Percentiles rank a stretch among this genome's conserved stretches.
phyloP scores from a whole-genome alignment of 2,888 invertebrate genomes.

The Coelogynopora nodosa region DNA sequence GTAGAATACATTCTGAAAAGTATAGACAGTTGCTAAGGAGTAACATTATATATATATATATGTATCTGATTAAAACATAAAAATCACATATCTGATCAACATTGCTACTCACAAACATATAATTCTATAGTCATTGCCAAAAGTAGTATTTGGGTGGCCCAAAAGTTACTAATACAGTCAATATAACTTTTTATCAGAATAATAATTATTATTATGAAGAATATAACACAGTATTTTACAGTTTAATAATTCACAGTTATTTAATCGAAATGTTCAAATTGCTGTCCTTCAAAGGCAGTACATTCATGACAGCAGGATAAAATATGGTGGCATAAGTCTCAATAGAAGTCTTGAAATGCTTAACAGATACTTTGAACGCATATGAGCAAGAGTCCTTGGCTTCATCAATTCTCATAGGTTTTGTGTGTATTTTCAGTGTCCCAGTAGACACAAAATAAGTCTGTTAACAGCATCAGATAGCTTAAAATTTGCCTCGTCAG shows the following conservation, averaged over 20 bases:
- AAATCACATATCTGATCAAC: too few species aligned
- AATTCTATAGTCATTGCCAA: too few species aligned
- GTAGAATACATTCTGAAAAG: too few species aligned
- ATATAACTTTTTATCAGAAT: too few species aligned
- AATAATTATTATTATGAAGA: too few species aligned
- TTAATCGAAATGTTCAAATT: background rate
- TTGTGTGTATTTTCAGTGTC: conserved; percentile 9
- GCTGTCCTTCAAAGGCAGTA: background rate
- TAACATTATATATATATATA: too few species aligned
- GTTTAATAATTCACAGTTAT: background rate
- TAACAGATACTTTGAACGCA: background rate
- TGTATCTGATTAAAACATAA: too few species aligned
- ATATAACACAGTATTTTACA: background rate
- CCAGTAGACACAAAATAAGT: conserved; percentile 19
- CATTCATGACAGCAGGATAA: background rate
- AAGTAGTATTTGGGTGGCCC: too few species aligned
- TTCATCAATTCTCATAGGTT: conserved; percentile 8
- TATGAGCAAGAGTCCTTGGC: conserved; percentile 1
- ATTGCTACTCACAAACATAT: too few species aligned
- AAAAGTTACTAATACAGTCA: too few species aligned
- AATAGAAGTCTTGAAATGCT: conserved; percentile 30
- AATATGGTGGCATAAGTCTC: background rate
- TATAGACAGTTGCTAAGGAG: too few species aligned
- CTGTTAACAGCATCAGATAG: conserved; percentile 13
- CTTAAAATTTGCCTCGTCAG: conserved; percentile 1